Evolutionary conservation across 2,113 vertebrate species (phyloP), one percentile per base, ranked within the genome.

Genomic region (Microtus oregoni): DNA sequence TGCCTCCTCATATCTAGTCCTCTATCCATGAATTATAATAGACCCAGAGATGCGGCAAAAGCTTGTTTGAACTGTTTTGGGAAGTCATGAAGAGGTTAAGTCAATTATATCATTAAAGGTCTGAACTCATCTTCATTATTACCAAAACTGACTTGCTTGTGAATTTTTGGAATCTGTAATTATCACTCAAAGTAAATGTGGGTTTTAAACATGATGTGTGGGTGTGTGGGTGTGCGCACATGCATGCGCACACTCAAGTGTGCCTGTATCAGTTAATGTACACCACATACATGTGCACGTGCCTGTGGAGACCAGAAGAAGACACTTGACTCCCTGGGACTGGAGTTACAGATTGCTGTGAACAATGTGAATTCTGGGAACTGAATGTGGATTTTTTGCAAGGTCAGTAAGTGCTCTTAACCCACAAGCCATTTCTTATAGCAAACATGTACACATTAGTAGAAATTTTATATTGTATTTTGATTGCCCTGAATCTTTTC

Each of bases 81-180:
- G 58, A 96, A 90, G 26, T 55, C 41, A 65, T 88, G 65, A 87
- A 10, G 55, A 92, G 72, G 9, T 94, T 47, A 70, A 17, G 6
- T 75, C 35, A 91, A 78, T 78, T 86, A 55, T 22, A 41, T 68
- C 86, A 90, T 81, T 91, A 79, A 85, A 91, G 8, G 61, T 93
- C 26, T 2, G 90, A 94, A 20, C 13, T 32, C 65, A 20, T 63
- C 61, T 94, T 91, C 19, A 17, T 91, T 96, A 85, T 78, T 90
- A 41, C 4, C 86, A 94, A 72, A 92, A 32, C 19, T 85, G 24
- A 94, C 44, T 81, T 92, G 58, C 44, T 86, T 93, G 26, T 92
- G 61, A 94, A 77, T 3, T 9, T 1, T 47, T 79, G 65, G 28
- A 96, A 88, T 4, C 13, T 85, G 15, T 50, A 55, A 63, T 75